Base-by-base conservation (phyloP, 2,113 vertebrate genomes). In the Nibea coibor region DNA sequence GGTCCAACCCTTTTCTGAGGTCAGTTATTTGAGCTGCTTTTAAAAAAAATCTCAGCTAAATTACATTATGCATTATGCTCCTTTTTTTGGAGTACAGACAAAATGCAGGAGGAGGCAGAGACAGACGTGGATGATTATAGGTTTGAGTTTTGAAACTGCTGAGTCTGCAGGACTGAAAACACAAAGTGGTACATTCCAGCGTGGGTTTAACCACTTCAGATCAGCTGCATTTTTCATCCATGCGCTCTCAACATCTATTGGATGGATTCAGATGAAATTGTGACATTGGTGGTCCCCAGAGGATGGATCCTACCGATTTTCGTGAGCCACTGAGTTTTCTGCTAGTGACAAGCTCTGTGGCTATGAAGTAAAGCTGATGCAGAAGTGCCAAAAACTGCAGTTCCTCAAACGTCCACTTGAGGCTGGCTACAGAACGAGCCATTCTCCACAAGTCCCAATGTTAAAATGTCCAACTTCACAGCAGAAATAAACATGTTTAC, bases 111-210 rank as follows among this genome's bases (percentile, higher is more conserved):
- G 28, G 42, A 65, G 43, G 61, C 16, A 72, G 56, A 75, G 47
- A 31, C 42, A 24, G 47, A 88, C 72, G 42, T 84, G 9, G 73
- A 19, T 81, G 57, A 85, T 87, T 81, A 79, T 45, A 17, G 76
- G 73, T 79, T 83, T 53, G 45, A 84, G 58, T 17, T 15, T 35
- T 58, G 58, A 45, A n/a, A 24, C 14, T 47, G 77, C 67, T 71
- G 75, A 82, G 26, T 82, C 64, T 50, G 65, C 69, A 80, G 65
- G 28, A 0, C 50, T 87, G 63, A 53, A 67, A 72, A 54, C 20
- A 17, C 56, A 80, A 39, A 39, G 35, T 39, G 35, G 35, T 39
- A 39, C 35, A 39, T 39, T 39, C 35, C 35, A 39, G 35, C 35
- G 9, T 68, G 43, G 3, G 4, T 80, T 80, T 50, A 69, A 81